Percentiles rank a stretch among this genome's conserved stretches.
Conservation (phyloP, 2,113 vertebrate species). For the Antennarius striatus region DNA sequence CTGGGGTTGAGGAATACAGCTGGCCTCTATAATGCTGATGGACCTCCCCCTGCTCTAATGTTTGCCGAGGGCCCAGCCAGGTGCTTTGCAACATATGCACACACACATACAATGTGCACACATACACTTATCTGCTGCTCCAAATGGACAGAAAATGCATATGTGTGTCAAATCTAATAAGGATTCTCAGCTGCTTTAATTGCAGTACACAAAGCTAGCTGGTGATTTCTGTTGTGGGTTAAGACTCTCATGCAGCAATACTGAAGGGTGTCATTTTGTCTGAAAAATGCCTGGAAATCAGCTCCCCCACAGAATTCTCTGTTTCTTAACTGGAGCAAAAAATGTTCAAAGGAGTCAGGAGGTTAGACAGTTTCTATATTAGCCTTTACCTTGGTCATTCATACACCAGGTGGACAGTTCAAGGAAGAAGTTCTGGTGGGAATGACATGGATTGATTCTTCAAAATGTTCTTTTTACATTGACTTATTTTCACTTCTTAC, state of each 20-base stretch:
- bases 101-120: conserved; percentile 2
- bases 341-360: conserved; percentile 15
- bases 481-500: no score
- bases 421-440: background rate
- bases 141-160: conserved; percentile 18
- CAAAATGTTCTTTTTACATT: background rate
- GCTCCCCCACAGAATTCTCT: conserved; percentile 27
- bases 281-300: conserved; percentile 6
- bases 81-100: conserved; percentile 39
- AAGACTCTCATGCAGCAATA: conserved; percentile 29
- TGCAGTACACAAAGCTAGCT: conserved; percentile 23
- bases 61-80: conserved; percentile 55
- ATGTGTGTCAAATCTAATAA: conserved; percentile 54
- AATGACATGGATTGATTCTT: background rate
- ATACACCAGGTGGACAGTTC: conserved; percentile 25
- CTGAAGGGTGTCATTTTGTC: conserved; percentile 33
- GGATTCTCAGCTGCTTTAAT: conserved; percentile 56
- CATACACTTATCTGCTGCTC: background rate
- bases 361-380: conserved; percentile 23
- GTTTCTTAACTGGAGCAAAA: conserved; percentile 4
- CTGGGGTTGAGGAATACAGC: conserved; percentile 64
- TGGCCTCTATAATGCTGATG: conserved; percentile 62
- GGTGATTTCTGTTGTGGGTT: conserved; percentile 45
- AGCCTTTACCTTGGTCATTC: conserved; percentile 28
- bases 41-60: conserved; percentile 60